phyloP scores from a whole-genome alignment of 2,113 vertebrate species.

The Chaenocephalus aceratus region DNA sequence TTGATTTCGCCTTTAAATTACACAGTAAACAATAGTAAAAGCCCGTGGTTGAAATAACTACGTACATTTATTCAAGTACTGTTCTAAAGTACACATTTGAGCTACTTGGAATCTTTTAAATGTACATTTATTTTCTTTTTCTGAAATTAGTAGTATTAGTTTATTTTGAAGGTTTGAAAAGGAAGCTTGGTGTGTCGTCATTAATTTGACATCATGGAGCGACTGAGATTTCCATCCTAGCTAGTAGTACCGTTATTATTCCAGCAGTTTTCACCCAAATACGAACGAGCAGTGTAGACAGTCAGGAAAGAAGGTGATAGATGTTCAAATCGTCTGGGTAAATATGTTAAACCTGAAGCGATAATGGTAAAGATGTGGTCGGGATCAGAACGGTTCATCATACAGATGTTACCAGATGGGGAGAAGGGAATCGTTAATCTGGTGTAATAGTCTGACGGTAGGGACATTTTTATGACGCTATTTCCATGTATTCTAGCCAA shows the following conservation, averaged over 20 bases:
- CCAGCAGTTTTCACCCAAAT: not conserved
- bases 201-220: not conserved
- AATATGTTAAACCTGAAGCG: no score
- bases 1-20: not conserved
- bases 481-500: not conserved
- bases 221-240: conserved; percentile 10
- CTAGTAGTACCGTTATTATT: not conserved
- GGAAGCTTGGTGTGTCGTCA: conserved; percentile 8
- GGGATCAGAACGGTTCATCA: not conserved
- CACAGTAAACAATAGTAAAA: not conserved
- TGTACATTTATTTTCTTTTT: not conserved
- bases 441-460: not conserved
- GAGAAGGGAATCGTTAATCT: conserved; percentile 27
- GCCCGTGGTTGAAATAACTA: no score
- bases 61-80: no score
- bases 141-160: no score
- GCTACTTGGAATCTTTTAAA: no score
- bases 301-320: accelerated
- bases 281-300: not conserved
- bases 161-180: conserved; percentile 44
- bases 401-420: conserved; percentile 65
- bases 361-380: not conserved
- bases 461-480: not conserved
- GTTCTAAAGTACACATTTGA: no score
- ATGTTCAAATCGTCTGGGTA: not conserved